phyloP scores from a whole-genome alignment of 2,797 vertebrate genomes.

The Poecilia gillii region DNA sequence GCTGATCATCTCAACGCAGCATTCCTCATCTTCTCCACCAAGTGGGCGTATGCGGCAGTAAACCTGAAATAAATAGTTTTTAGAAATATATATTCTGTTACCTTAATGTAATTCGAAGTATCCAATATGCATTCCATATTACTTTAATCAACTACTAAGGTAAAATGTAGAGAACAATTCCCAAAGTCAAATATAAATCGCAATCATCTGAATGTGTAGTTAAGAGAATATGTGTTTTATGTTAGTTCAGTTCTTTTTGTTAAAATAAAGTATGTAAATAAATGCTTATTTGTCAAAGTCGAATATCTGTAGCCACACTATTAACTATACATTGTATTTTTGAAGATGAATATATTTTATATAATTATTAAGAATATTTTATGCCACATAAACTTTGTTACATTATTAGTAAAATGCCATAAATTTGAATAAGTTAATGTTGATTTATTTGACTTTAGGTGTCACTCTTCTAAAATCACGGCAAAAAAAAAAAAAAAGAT shows the following conservation, averaged over 20 bases:
- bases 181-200: not conserved
- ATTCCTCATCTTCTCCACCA: conserved; percentile 83
- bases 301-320: not conserved
- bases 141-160: not conserved
- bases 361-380: not conserved
- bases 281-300: not conserved
- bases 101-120: not conserved
- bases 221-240: not conserved
- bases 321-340: not conserved
- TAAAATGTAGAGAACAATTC: not conserved
- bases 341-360: not conserved
- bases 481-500: not conserved
- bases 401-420: not conserved
- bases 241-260: not conserved
- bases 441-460: not conserved
- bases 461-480: not conserved
- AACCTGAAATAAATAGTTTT: conserved; percentile 77
- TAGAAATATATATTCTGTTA: not conserved
- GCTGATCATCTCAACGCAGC: conserved; percentile 93
- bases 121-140: not conserved
- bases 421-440: not conserved
- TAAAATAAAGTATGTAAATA: not conserved
- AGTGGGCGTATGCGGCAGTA: conserved; percentile 94
- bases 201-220: not conserved
- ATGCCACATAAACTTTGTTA: not conserved